Conservation (phyloP, 2,113 vertebrate species). For the Platichthys stellatus region DNA sequence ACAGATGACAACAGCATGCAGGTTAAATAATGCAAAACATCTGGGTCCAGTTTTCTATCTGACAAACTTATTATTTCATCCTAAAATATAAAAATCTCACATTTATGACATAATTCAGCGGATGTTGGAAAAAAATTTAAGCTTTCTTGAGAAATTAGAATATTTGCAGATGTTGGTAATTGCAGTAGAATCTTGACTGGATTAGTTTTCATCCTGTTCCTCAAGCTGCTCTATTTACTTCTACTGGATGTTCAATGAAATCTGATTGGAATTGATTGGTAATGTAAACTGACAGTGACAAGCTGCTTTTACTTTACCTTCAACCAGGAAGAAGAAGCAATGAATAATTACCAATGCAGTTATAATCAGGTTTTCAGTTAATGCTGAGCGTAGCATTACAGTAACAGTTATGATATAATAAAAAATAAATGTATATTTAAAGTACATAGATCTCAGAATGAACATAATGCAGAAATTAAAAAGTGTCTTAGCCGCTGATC, state of each 20-base stretch:
- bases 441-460: background rate
- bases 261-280: background rate
- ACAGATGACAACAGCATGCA: no score
- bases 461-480: background rate
- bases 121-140: background rate
- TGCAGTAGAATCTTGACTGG: background rate
- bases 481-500: background rate
- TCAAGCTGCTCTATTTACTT: background rate
- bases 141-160: background rate
- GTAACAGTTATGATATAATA: background rate
- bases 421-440: background rate
- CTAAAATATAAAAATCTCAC: no score
- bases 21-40: background rate
- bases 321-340: background rate
- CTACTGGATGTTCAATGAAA: background rate
- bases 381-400: background rate
- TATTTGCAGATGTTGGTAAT: background rate
- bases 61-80: no score
- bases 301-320: background rate
- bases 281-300: background rate
- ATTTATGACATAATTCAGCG: no score
- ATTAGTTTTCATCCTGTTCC: background rate
- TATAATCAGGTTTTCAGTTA: background rate
- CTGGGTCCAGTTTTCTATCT: background rate
- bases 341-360: background rate